Evolutionary conservation across 2,888 invertebrate species (phyloP), one percentile per base, ranked within the genome.

Genomic region (Drosophila austrosaltans): DNA sequence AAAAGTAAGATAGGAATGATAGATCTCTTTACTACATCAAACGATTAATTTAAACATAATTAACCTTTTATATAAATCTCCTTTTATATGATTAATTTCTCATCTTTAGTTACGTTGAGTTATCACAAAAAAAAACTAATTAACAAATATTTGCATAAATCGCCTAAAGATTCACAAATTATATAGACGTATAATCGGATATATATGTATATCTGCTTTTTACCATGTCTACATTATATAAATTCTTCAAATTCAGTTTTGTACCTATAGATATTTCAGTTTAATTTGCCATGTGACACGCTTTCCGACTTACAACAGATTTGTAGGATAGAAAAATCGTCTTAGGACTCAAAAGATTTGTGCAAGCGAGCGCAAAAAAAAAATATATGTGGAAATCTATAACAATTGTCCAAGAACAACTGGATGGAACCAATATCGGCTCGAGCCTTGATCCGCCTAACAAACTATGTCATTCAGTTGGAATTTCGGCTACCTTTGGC

Each of bases 231-330:
- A 6, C 48, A 22, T 25, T 48, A 48, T 48, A 25, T 25, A 25
- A 48, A 39, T 32, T 58, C 20, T 16, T 30, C 20, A 59, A 58
- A 28, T 8, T 30, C 30, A 12, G 54, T n/a, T 20, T 53, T 57
- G 10, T 48, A 48, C 56, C 48, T 67, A 16, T 16, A 53, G 20
- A 82, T 78, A 66, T 82, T 82, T 86, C 48, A 48, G 86, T 86
- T 87, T 79, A 92, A 91, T 91, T 91, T 89, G 89, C 84, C 90
- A 73, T 89, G 84, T 89, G 91, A 92, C 90, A 89, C 89, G 90
- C 91, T 92, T 91, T 90, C 80, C 69, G 83, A 91, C 90, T 92
- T 91, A 92, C 88, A 69, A 82, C 87, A 83, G 91, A 90, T 91
- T 90, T 81, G 57, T 44, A 22, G n/a, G 36, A 67, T 48, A 48